Base-by-base conservation (phyloP, 2,797 vertebrate genomes). In the Argya squamiceps region DNA sequence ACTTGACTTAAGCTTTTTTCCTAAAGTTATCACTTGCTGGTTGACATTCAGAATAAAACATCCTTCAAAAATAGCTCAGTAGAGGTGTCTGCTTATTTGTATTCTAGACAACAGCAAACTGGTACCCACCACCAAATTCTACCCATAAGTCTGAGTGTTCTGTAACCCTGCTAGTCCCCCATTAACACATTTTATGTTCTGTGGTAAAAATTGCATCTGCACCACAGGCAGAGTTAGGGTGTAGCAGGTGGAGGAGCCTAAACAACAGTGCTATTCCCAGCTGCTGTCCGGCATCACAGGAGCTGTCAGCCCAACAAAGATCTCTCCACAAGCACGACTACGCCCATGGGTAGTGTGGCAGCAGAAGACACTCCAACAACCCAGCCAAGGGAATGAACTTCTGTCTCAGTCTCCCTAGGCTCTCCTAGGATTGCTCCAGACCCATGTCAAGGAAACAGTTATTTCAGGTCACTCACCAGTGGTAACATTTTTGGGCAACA, bases 291-390 rank as follows among this genome's bases (percentile, higher is more conserved):
- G 34, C 11, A 49, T 71, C 39, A 53, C 5, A 49, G 20, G 23
- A 71, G 10, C 30, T 5, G 6, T 36, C 50, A 62, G 9, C 9
- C 29, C 17, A 46, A 15, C 8, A 47, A 52, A 46, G 7, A 9
- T 0, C 0, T 17, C 9, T 47, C 21, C 52, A 32, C 5, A 37
- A 5, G 5, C 9, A 17, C 3, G 18, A 59, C 11, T 15, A 12
- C 26, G 7, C 9, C 17, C 27, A 34, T 0, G 3, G 29, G 1
- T 21, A 32, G 6, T 3, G 4, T 0, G 12, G 32, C 17, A 44
- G 29, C 29, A 44, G 7, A 4, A 16, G 5, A 6, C 8, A 69
- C 3, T 2, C 14, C 14, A 34, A 8, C 12, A 60, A 46, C 3
- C 3, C 20, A 55, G 2, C 2, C 14, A 49, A 10, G 4, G 3